These are phyloP conservation scores for Silvanus unidentatus DNA, from an alignment of 2,888 invertebrate species.

Conservation along the genomic window DNA sequence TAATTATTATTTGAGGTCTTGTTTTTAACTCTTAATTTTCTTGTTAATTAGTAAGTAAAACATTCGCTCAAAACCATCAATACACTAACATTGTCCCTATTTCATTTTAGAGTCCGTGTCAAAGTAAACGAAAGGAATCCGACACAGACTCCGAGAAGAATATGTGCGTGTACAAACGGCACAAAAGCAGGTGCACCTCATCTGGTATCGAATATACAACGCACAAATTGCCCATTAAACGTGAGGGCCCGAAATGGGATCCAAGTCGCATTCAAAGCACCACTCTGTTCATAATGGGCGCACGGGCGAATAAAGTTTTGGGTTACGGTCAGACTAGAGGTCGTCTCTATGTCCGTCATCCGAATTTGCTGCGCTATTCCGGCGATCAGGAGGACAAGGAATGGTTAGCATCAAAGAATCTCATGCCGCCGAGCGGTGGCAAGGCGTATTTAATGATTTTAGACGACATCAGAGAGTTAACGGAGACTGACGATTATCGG, in stretches of 20 bases:
- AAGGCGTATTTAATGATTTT: conserved; percentile 74
- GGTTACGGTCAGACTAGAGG: conserved; percentile 72
- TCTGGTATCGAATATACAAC: conserved; percentile 44
- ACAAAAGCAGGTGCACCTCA: conserved; percentile 36
- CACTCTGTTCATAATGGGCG: conserved; percentile 76
- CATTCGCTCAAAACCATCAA: too few relatives aligned
- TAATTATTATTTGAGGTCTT: not conserved
- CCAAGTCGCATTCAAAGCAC: conserved; percentile 63
- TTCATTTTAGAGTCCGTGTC: conserved; percentile 50
- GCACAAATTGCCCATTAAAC: conserved; percentile 46
- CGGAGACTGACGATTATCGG: conserved; percentile 66
- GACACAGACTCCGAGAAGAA: conserved; percentile 57
- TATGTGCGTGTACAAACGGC: conserved; percentile 33
- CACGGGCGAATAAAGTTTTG: conserved; percentile 66
- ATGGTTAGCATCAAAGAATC: conserved; percentile 70
- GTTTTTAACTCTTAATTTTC: too few relatives aligned
- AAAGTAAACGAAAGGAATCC: conserved; percentile 59
- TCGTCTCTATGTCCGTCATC: conserved; percentile 69
- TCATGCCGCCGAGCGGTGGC: conserved; percentile 72
- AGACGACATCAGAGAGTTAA: conserved; percentile 71
- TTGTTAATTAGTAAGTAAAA: too few relatives aligned
- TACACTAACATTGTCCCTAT: not conserved
- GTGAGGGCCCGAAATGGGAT: conserved; percentile 67
- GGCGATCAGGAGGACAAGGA: conserved; percentile 77
- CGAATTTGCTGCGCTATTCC: conserved; percentile 67